These are phyloP conservation scores for Etheostoma perlongum DNA, from an alignment of 2,797 vertebrate genomes.

Conservation along the genomic window DNA sequence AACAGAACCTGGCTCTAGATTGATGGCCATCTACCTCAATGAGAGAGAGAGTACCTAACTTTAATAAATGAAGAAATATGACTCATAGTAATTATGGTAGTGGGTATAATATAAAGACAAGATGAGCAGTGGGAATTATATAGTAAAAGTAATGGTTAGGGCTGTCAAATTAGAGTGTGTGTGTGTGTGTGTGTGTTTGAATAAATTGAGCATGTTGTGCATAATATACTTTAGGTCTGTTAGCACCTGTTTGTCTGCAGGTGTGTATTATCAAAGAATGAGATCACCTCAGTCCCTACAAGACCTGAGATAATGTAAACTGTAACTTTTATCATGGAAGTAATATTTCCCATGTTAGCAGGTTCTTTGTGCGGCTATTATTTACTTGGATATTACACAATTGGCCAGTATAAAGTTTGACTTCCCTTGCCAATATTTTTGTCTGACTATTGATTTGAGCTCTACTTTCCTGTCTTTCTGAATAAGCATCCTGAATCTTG, in stretches of 20 bases:
- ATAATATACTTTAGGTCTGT: too few species aligned
- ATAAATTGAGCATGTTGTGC: too few species aligned
- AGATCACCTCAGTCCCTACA: not conserved
- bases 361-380: not conserved
- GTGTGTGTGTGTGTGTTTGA: too few species aligned
- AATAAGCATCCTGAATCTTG: conserved; percentile 48
- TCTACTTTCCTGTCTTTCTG: conserved; percentile 41
- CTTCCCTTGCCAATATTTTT: conserved; percentile 34
- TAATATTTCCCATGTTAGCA: conserved; percentile 4
- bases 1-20: too few species aligned
- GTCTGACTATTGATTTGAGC: conserved; percentile 26
- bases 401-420: conserved; percentile 14
- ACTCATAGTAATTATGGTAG: too few species aligned
- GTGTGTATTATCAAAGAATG: not conserved
- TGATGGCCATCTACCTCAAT: too few species aligned
- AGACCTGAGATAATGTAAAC: not conserved
- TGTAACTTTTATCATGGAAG: not conserved
- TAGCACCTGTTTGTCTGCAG: not conserved
- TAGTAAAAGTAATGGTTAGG: too few species aligned
- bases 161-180: too few species aligned
- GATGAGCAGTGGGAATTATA: too few species aligned
- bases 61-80: too few species aligned
- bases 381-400: conserved; percentile 11
- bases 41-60: too few species aligned
- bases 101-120: too few species aligned